These are phyloP conservation scores for Temnopleurus reevesii DNA, from an alignment of 53 echinoderm and acorn worm genomes.

Conservation along the genomic window DNA sequence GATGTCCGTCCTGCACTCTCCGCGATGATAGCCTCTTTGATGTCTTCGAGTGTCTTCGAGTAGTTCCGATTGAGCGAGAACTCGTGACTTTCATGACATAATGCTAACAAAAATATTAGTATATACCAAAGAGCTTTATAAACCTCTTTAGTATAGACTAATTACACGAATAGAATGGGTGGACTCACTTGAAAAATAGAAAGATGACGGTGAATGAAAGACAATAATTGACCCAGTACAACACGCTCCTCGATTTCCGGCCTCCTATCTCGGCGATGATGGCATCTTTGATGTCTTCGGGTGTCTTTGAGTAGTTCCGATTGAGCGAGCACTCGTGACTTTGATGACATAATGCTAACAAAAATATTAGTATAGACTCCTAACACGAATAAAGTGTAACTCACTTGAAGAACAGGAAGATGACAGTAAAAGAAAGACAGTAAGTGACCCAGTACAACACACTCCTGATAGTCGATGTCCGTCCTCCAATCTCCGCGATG, in stretches of 20 bases:
- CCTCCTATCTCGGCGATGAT: conserved; percentile 76
- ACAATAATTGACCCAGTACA: conserved; percentile 67
- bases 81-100: no score
- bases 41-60: conserved; percentile 70
- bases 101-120: no score
- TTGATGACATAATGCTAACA: no score
- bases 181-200: conserved; percentile 82
- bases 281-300: conserved; percentile 68
- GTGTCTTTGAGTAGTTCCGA: conserved; percentile 70
- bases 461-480: conserved; percentile 64
- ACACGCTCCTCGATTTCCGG: conserved; percentile 58
- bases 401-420: conserved; percentile 83
- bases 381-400: neutral
- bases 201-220: conserved; percentile 76
- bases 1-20: conserved; percentile 74
- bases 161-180: no score
- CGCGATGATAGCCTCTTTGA: conserved; percentile 69
- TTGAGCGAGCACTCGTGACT: conserved; percentile 72
- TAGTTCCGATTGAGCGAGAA: conserved; percentile 71
- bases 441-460: conserved; percentile 71
- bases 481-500: conserved; percentile 67
- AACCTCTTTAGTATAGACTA: no score
- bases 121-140: no score
- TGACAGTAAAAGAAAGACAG: conserved; percentile 67
- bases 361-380: no score